These are phyloP conservation scores for Sphyrna mokarran DNA, from an alignment of 2,113 vertebrate species.

Conservation along the genomic window DNA sequence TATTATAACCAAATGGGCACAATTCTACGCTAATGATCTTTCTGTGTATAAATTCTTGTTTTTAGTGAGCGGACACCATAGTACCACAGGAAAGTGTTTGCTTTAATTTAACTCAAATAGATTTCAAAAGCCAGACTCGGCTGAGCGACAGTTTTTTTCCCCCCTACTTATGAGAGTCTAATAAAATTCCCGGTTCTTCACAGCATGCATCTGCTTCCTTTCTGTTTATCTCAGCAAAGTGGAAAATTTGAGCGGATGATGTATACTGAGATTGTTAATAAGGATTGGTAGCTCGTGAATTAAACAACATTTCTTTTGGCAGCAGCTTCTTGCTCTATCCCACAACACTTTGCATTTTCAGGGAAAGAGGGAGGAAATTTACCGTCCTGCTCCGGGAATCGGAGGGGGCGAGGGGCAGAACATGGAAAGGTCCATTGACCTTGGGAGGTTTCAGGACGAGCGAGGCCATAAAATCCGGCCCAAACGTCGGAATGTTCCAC, in stretches of 20 bases:
- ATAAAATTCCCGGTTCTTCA: constrained; percentile 79
- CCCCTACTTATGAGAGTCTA: constrained; percentile 63
- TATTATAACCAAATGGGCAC: constrained; percentile 91
- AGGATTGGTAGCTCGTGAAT: constrained; percentile 44
- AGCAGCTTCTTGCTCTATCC: not conserved
- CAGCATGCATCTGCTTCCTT: constrained; percentile 79
- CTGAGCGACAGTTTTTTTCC: constrained; percentile 63
- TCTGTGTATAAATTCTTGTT: constrained; percentile 84
- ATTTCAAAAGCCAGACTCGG: constrained; percentile 70
- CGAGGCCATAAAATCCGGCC: too few relatives aligned
- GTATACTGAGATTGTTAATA: constrained; percentile 62
- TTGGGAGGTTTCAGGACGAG: too few relatives aligned
- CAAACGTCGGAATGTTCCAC: too few relatives aligned
- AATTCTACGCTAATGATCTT: constrained; percentile 89
- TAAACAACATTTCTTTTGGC: constrained; percentile 11
- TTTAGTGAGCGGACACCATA: constrained; percentile 76
- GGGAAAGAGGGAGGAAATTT: not conserved
- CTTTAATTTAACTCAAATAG: constrained; percentile 74
- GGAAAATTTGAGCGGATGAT: constrained; percentile 78
- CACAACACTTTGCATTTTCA: not conserved
- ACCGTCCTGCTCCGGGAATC: too few relatives aligned
- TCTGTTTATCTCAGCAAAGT: constrained; percentile 77
- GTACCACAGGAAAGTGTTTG: constrained; percentile 84
- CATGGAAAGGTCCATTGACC: too few relatives aligned
- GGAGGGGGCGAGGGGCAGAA: too few relatives aligned